Evolutionary conservation across 2,113 vertebrate genomes (phyloP), one percentile per base, ranked within the genome.

Genomic region (Delphinapterus leucas): DNA sequence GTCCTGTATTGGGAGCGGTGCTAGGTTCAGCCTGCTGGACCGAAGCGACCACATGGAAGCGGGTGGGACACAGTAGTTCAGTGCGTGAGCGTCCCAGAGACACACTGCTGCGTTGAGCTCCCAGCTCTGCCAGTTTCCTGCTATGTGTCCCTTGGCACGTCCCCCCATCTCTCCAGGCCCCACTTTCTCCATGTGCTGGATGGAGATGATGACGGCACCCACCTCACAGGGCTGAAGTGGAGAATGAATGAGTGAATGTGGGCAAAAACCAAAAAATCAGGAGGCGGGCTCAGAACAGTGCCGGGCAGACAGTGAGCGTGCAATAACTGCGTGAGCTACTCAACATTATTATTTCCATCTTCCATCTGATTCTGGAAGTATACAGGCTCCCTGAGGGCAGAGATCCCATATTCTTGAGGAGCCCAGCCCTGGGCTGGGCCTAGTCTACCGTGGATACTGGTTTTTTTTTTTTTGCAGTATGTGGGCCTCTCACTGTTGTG

Each of bases 31-130:
- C 33, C 23, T 41, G 12, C 4, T 44, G 71, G 71, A 60, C 20
- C 20, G 38, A 84, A 73, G 33, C 12, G 44, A 14, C 25, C n/a
- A 28, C 47, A 53, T 0, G 6, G 55, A 73, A 91, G 53, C 8
- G 13, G n/a, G 38, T 4, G 26, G 81, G 65, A 33, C 28, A 60
- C 12, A 26, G 71, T 1, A 67, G 33, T 11, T 73, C 26, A 14
- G 49, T 33, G 31, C 0, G 2, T 26, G 23, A 8, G 21, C 31
- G n/a, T 89, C 67, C n/a, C 44, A 2, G 17, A 26, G 61, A 60
- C 55, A 71, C 0, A 5, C 36, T 8, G 14, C 47, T 2, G 8
- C 5, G 20, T 0, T 47, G 61, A 47, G 47, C 9, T 58, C 84
- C 79, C 23, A 33, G 86, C 21, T 77, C 44, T 55, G 63, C 25